phyloP scores from a whole-genome alignment of 2,113 vertebrate genomes.

The Pterocles orientalis region DNA sequence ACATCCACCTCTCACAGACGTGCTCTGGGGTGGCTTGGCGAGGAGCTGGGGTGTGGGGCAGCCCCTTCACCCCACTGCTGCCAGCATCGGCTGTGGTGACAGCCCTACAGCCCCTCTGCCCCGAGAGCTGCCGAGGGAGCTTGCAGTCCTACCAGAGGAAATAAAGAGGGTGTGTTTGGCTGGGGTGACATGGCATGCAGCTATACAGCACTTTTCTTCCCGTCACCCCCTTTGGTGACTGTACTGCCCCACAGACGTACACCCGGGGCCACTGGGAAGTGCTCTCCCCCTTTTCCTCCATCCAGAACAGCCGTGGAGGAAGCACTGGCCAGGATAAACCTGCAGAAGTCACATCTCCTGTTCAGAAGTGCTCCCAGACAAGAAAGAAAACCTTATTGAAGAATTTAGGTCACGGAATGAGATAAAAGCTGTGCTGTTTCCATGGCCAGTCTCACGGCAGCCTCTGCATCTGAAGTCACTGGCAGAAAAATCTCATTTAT shows the following conservation, averaged over 20 bases:
- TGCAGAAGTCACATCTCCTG: background rate
- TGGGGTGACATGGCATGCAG: accelerated
- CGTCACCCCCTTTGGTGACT: background rate
- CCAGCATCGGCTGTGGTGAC: too few species aligned
- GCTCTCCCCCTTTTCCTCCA: background rate
- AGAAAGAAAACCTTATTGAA: background rate
- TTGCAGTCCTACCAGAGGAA: background rate
- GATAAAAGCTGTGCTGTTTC: background rate
- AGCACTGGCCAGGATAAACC: background rate
- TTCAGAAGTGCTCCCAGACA: background rate
- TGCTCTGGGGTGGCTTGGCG: accelerated
- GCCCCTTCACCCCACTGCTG: background rate
- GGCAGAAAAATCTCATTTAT: constrained; percentile 35
- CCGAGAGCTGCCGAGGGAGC: background rate
- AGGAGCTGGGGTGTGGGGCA: background rate
- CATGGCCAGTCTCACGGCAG: background rate
- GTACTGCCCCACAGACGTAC: accelerated
- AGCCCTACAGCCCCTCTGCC: too few species aligned
- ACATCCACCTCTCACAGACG: accelerated
- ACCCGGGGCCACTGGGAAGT: background rate
- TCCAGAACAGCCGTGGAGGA: background rate
- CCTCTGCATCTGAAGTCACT: constrained; percentile 29
- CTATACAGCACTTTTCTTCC: background rate
- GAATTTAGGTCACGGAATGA: constrained; percentile 14
- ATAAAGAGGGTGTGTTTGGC: accelerated